Base-by-base conservation (phyloP, 1,140 invertebrate genomes). In the Drosophila sp. region DNA sequence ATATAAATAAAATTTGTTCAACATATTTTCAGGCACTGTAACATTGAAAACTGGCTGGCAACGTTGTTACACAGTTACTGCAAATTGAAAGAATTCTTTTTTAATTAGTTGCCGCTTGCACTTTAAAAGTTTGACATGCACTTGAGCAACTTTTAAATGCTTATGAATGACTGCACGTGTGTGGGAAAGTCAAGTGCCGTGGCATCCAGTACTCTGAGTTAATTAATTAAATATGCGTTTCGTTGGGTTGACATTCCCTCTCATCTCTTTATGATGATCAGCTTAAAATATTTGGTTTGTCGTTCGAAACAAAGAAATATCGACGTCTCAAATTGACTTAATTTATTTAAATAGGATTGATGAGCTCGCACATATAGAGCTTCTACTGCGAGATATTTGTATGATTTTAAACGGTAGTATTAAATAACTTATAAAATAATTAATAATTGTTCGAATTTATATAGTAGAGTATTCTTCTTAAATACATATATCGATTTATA, bases 261-360 rank as follows among this genome's bases (percentile, higher is more conserved):
- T 43, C 16, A 8, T 18, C 16, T 43, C 41, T 18, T 76, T 65
- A 72, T 58, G 45, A 48, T 58, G 71, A 79, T 64, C 48, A 65
- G 58, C 67, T 83, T 69, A 66, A 83, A 72, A 70, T 61, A 65
- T 76, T 76, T 83, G 53, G 48, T 11, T 56, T 62, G 45, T 27
- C 45, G 57, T 43, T 59, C 21, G 41, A 65, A 53, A 46, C 40
- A 45, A 16, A 16, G 18, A 78, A 78, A 78, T 46, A 58, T 61
- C 59, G 7, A 45, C 16, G 36, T 41, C 51, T 75, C 43, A 40
- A 59, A 27, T 46, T 43, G 36, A 75, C 45, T 63, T 74, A 80
- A 84, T 84, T 86, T 76, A 84, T 80, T 74, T 77, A 80, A 84
- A 84, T 74, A 58, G 77, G 80, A 84, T 84, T 77, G 76, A 84